Percentiles rank a stretch among this genome's conserved stretches.
Conservation (phyloP, 2,797 vertebrate species). For the Enteromius thamalakanensis region DNA sequence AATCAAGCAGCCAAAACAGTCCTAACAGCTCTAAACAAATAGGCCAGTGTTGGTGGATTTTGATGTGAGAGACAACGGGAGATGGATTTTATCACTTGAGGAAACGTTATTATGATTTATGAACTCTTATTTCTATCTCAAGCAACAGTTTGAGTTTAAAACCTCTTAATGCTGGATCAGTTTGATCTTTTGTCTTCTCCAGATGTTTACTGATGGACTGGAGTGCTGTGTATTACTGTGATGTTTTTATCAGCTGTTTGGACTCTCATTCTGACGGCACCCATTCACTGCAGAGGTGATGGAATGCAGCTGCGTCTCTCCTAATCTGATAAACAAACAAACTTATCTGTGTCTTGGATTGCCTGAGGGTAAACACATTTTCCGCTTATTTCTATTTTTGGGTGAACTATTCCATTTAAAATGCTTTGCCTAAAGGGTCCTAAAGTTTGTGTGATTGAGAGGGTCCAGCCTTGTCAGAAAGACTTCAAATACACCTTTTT, state of each 20-base stretch:
- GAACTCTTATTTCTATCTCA: neutral
- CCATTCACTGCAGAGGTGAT: neutral
- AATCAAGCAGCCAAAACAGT: neutral
- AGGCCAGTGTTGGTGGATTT: neutral
- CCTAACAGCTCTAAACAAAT: neutral
- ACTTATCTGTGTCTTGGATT: neutral
- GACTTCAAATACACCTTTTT: neutral
- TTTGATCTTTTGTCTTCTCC: neutral
- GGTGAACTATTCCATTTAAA: neutral
- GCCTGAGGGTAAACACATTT: neutral
- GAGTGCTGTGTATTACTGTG: neutral
- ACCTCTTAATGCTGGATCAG: neutral
- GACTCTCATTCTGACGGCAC: neutral
- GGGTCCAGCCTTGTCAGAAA: too few species aligned
- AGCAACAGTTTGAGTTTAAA: neutral
- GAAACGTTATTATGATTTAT: neutral
- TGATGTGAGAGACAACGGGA: neutral
- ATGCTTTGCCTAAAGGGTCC: neutral
- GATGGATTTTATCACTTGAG: neutral
- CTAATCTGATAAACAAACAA: neutral
- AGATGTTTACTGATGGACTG: neutral
- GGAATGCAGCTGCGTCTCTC: neutral
- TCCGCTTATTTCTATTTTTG: neutral
- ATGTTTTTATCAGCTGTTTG: neutral
- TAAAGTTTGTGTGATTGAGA: neutral